phyloP scores from a whole-genome alignment of 2,113 vertebrate genomes.

The Tichodroma muraria region DNA sequence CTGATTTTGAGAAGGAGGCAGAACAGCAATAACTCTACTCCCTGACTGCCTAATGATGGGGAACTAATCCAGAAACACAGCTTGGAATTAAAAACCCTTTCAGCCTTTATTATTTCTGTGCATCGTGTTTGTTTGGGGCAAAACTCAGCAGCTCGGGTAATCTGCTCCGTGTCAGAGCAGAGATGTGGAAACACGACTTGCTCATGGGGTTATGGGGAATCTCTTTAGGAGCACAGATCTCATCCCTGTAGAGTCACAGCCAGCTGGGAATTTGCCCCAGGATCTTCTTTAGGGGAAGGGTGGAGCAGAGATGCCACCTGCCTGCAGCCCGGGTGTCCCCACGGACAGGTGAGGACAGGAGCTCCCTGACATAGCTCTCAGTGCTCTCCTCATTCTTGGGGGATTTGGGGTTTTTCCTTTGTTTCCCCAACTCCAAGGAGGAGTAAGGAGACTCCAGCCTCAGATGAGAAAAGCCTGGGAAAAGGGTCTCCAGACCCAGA shows the following conservation, averaged over 20 bases:
- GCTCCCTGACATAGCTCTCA: background rate
- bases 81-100: background rate
- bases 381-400: background rate
- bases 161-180: background rate
- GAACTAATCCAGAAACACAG: conserved; percentile 3
- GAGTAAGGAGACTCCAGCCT: background rate
- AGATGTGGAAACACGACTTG: background rate
- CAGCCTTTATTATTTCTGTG: background rate
- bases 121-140: background rate
- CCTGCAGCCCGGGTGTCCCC: background rate
- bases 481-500: background rate
- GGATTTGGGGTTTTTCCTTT: background rate
- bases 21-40: background rate
- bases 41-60: background rate
- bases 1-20: background rate
- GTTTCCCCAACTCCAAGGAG: background rate
- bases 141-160: background rate
- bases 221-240: background rate
- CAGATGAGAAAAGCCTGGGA: background rate
- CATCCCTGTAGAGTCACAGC: background rate
- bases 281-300: background rate
- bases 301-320: background rate
- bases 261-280: background rate
- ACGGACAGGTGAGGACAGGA: background rate
- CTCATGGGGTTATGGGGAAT: background rate